Percentiles rank a stretch among this genome's conserved stretches.
These are phyloP conservation scores for Hipparchia semele DNA, from an alignment of 2,888 invertebrate species.

Conservation along the genomic window DNA sequence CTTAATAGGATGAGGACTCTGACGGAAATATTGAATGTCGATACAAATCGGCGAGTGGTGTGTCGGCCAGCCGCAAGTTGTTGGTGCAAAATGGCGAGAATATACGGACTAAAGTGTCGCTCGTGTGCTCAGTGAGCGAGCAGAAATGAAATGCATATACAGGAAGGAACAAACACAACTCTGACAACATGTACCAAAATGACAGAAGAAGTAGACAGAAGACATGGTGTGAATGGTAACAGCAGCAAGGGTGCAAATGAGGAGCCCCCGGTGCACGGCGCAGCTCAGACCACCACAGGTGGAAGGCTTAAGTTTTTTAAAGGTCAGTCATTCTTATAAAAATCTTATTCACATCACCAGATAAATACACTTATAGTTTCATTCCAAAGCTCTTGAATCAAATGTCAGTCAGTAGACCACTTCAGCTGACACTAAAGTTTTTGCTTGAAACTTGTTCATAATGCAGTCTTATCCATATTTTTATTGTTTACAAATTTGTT, in stretches of 20 bases:
- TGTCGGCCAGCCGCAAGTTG: constrained; percentile 62
- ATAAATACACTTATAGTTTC: not conserved
- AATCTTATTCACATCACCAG: constrained; percentile 12
- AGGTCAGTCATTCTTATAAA: constrained; percentile 72
- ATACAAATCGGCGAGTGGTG: constrained; percentile 62
- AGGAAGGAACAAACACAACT: constrained; percentile 85
- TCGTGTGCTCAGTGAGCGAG: constrained; percentile 79
- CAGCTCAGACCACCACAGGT: constrained; percentile 81
- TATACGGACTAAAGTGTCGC: constrained; percentile 74
- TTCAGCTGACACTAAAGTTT: not conserved
- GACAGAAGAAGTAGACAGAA: constrained; percentile 87
- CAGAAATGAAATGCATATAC: constrained; percentile 87
- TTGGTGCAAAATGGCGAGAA: constrained; percentile 75
- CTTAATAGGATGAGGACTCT: constrained; percentile 80
- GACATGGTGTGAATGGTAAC: constrained; percentile 88
- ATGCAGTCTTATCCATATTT: not conserved
- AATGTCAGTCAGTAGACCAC: not conserved
- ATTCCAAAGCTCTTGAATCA: not conserved
- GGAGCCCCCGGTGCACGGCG: constrained; percentile 73
- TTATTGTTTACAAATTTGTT: too few species aligned
- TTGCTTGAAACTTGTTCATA: not conserved
- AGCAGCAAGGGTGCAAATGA: constrained; percentile 81
- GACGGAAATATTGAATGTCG: constrained; percentile 70
- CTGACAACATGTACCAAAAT: constrained; percentile 88
- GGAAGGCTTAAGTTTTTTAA: constrained; percentile 92